Evolutionary conservation across 2,888 invertebrate genomes (phyloP).

Genomic region (Phoronis australis): DNA sequence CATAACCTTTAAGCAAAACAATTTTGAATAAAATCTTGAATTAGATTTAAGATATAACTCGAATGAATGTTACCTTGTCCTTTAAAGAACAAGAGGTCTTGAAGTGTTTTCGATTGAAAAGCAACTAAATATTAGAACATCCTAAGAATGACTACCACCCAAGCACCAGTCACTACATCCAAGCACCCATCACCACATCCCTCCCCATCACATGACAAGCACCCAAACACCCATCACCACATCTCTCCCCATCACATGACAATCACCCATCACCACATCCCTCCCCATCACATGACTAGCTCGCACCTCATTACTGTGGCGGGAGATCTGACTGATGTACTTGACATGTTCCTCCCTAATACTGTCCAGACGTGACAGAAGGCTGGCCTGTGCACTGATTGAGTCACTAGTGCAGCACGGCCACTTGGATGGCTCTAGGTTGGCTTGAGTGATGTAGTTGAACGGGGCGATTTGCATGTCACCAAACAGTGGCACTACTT

Average conservation of each 20-base stretch:
- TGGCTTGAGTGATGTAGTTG: conserved; percentile 80
- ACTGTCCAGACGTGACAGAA: conserved; percentile 84
- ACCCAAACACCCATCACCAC: not conserved
- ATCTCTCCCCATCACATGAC: not conserved
- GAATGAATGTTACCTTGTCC: too few relatives aligned
- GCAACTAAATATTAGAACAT: too few relatives aligned
- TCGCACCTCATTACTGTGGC: conserved; percentile 68
- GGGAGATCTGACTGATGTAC: conserved; percentile 90
- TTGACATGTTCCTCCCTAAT: conserved; percentile 95
- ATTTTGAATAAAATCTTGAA: too few relatives aligned
- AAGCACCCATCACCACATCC: not conserved
- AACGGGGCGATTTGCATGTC: conserved; percentile 99
- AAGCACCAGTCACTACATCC: not conserved
- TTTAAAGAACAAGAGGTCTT: too few relatives aligned
- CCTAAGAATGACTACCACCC: too few relatives aligned
- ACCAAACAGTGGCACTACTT: conserved; percentile 68
- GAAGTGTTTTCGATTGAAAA: too few relatives aligned
- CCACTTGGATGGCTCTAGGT: conserved; percentile 48
- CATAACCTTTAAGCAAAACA: too few relatives aligned
- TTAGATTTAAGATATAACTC: too few relatives aligned
- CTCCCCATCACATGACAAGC: not conserved
- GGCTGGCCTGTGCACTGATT: conserved; percentile 71
- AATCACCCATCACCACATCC: not conserved
- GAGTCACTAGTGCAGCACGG: conserved; percentile 61
- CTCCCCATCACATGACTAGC: not conserved